phyloP scores from a whole-genome alignment of 1,140 invertebrate genomes.

The Argopecten irradians region DNA sequence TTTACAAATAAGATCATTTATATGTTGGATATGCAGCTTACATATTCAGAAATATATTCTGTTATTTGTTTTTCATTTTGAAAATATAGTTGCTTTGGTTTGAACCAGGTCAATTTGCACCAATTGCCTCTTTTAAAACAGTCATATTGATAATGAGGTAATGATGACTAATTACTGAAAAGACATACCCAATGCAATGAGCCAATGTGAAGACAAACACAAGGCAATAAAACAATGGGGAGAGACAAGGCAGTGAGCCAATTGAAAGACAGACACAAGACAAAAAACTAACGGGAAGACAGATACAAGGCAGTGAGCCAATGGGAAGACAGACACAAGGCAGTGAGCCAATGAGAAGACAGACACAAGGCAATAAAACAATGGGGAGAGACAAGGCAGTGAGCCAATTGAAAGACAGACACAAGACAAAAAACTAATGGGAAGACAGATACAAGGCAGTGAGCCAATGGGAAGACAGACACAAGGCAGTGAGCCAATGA shows the following conservation, averaged over 20 bases:
- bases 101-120: too few relatives aligned
- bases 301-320: background rate
- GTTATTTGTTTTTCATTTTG: too few relatives aligned
- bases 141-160: too few relatives aligned
- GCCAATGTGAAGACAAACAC: background rate
- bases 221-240: background rate
- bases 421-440: background rate
- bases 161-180: too few relatives aligned
- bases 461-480: background rate
- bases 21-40: too few relatives aligned
- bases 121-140: too few relatives aligned
- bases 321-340: background rate
- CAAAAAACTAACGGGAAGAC: background rate
- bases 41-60: too few relatives aligned
- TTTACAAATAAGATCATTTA: too few relatives aligned
- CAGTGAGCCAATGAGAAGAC: background rate
- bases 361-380: background rate
- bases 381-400: background rate
- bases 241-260: background rate
- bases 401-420: background rate
- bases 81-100: too few relatives aligned
- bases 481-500: background rate
- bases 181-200: background rate
- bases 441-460: background rate
- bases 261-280: background rate